phyloP scores from a whole-genome alignment of 2,797 vertebrate genomes.

The Alauda arvensis region DNA sequence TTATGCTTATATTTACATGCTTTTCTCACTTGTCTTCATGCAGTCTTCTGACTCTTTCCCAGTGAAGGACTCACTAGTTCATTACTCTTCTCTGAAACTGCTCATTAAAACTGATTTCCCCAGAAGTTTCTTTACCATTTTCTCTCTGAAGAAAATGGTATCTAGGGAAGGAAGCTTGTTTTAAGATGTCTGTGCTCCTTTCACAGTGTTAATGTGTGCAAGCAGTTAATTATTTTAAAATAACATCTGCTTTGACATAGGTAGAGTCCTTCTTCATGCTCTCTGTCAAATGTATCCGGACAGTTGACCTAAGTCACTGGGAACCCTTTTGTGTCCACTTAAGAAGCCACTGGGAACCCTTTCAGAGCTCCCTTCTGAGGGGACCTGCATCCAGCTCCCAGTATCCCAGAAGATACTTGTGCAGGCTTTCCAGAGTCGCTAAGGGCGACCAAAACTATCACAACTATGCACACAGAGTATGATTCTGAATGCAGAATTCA shows the following conservation, averaged over 20 bases:
- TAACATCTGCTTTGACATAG: neutral
- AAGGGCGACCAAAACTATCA: conserved; percentile 10
- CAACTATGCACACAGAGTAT: neutral
- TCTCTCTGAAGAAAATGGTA: neutral
- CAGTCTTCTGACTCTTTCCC: neutral
- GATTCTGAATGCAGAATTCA: conserved; percentile 38
- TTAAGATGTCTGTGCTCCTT: neutral
- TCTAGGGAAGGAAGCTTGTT: neutral
- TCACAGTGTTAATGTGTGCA: neutral
- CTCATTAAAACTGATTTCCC: neutral
- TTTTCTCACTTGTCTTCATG: neutral
- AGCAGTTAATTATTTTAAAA: neutral
- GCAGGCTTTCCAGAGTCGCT: neutral
- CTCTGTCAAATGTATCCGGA: neutral
- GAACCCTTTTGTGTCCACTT: neutral
- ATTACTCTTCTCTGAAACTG: neutral
- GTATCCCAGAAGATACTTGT: neutral
- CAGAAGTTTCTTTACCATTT: neutral
- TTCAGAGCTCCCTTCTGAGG: neutral
- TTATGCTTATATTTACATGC: neutral
- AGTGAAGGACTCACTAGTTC: neutral
- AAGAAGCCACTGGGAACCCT: neutral
- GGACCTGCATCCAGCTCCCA: neutral
- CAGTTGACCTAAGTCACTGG: neutral
- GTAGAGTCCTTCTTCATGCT: neutral